Evolutionary conservation across 2,797 vertebrate genomes (phyloP), one percentile per base, ranked within the genome.

Genomic region (Phaenicophaeus curvirostris): DNA sequence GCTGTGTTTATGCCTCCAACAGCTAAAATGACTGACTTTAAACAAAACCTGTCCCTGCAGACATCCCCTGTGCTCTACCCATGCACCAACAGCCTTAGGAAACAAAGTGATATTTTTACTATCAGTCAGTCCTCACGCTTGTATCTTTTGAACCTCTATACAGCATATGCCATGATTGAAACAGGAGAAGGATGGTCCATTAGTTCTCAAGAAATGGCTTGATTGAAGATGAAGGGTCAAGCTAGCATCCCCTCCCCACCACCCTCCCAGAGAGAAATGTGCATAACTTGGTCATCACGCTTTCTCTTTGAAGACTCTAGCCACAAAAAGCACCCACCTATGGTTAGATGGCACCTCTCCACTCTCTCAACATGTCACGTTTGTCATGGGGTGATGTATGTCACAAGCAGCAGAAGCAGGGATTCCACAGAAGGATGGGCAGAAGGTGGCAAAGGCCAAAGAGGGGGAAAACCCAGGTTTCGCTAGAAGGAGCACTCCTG

Each of bases 261-360:
- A 79, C 4, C n/a, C 19, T 87, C 46, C 41, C 66, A 42, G 50
- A 69, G 30, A 51, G 75, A 54, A 76, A 31, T 10, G 30, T 20
- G 20, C 0, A 1, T 31, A 33, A 28, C 21, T 35, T 69, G 9
- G 57, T 76, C 51, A 66, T 20, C 23, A 31, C 15, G 17, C 8
- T 6, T 92, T 61, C 46, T 66, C 61, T 63, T 21, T 0, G 9
- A 59, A 15, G 28, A 21, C n/a, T 87, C 44, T 44, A 53, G 37
- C 31, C 48, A 62, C 4, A 31, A n/a, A 58, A 4, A 73, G 33
- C 35, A 71, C 5, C 8, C 9, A 55, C 2, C 16, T 5, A 2
- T 18, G 27, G n/a, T 21, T 4, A 15, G 7, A 24, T 6, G n/a
- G 18, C 24, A 48, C 9, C n/a, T 8, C 3, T 0, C 2, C 5